Conservation (phyloP, 2,113 vertebrate genomes). For the Chaetura pelagica region DNA sequence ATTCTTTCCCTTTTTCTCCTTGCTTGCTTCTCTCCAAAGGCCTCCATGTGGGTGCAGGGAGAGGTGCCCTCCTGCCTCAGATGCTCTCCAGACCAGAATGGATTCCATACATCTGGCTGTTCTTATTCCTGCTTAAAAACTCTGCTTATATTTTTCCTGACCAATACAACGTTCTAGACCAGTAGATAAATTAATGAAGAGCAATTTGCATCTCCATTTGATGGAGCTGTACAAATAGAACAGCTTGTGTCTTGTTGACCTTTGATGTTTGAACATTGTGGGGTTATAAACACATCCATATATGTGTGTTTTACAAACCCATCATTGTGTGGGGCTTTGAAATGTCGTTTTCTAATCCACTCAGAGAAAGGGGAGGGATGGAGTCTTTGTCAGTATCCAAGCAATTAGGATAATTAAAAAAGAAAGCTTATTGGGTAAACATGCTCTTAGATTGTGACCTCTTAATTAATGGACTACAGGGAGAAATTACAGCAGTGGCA, state of each 20-base stretch:
- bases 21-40: background rate
- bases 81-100: background rate
- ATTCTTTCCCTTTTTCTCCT: no score
- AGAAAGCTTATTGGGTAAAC: constrained; percentile 99
- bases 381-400: constrained; percentile 83
- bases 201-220: background rate
- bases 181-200: background rate
- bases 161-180: background rate
- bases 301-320: constrained; percentile 27
- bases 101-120: background rate
- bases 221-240: background rate
- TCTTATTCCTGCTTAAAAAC: background rate
- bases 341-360: constrained; percentile 79
- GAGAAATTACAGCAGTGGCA: constrained; percentile 90
- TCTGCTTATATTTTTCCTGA: background rate
- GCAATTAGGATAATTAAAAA: constrained; percentile 98
- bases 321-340: constrained; percentile 42
- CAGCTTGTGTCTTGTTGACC: background rate
- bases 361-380: constrained; percentile 72
- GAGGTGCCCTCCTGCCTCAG: background rate
- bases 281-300: background rate
- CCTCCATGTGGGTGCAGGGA: background rate
- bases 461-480: constrained; percentile 96
- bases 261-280: background rate
- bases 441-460: constrained; percentile 92